phyloP scores from a whole-genome alignment of 2,888 invertebrate species.

The Drosophila ezoana region DNA sequence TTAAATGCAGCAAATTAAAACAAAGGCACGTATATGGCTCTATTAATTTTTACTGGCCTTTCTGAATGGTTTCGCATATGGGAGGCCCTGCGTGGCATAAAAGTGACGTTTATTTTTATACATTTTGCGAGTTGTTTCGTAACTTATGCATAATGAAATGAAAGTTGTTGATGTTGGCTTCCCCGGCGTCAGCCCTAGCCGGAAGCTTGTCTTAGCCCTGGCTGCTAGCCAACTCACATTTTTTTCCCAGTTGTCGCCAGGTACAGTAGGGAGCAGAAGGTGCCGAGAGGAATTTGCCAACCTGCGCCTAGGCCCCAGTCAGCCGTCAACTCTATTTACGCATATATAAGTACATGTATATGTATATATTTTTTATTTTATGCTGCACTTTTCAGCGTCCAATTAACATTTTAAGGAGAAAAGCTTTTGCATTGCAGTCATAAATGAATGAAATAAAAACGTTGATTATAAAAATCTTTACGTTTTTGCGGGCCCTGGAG shows the following conservation, averaged over 20 bases:
- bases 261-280: neutral
- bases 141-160: slow-evolving; percentile 67
- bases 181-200: slow-evolving; percentile 11
- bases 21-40: slow-evolving; percentile 49
- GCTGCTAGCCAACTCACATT: slow-evolving; percentile 51
- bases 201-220: slow-evolving; percentile 32
- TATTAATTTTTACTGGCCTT: slow-evolving; percentile 27
- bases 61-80: neutral
- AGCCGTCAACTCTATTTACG: slow-evolving; percentile 21
- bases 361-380: slow-evolving; percentile 25
- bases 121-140: slow-evolving; percentile 57
- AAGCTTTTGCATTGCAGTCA: slow-evolving; percentile 34
- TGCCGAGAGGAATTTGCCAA: neutral
- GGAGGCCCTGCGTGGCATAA: slow-evolving; percentile 17
- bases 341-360: slow-evolving; percentile 9
- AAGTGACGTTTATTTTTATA: slow-evolving; percentile 52
- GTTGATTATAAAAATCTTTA: slow-evolving; percentile 60
- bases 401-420: slow-evolving; percentile 69
- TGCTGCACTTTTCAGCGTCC: slow-evolving; percentile 55
- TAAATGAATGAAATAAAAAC: slow-evolving; percentile 42
- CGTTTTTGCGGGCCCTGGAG: slow-evolving; percentile 19
- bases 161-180: slow-evolving; percentile 45
- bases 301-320: slow-evolving; percentile 26
- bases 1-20: slow-evolving; percentile 50
- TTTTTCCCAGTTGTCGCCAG: neutral